These are phyloP conservation scores for Nanger granti DNA, from an alignment of 2,113 vertebrate species.

Conservation along the genomic window DNA sequence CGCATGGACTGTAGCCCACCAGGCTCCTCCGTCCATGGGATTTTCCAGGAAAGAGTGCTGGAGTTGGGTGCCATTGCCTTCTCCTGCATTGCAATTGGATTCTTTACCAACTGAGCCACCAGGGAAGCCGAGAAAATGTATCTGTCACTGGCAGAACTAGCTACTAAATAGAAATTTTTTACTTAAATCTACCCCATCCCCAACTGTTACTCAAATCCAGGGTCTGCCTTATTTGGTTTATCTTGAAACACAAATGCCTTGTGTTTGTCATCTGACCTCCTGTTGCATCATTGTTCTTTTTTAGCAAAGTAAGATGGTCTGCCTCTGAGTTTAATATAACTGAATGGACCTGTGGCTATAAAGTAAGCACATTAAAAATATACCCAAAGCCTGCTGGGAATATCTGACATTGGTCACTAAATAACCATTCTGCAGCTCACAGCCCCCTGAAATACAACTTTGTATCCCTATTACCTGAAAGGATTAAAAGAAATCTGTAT, in stretches of 20 bases:
- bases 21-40: no score
- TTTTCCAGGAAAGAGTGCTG: no score
- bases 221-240: neutral
- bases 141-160: neutral
- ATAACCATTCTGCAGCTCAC: neutral
- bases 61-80: no score
- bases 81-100: neutral
- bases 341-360: constrained; percentile 34
- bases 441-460: constrained; percentile 42
- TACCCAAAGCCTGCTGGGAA: neutral
- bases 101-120: neutral
- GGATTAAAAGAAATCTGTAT: constrained; percentile 46
- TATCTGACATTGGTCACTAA: constrained; percentile 33
- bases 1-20: no score
- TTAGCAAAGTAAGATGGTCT: constrained; percentile 31
- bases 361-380: constrained; percentile 54
- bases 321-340: constrained; percentile 51
- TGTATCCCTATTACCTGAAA: constrained; percentile 61
- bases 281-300: constrained; percentile 47
- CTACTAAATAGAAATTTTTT: neutral
- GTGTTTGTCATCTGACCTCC: neutral
- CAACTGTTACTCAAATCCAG: neutral
- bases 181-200: neutral
- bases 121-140: neutral
- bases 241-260: neutral